Conservation (phyloP, 2,888 invertebrate species). For the Xestia c-nigrum region DNA sequence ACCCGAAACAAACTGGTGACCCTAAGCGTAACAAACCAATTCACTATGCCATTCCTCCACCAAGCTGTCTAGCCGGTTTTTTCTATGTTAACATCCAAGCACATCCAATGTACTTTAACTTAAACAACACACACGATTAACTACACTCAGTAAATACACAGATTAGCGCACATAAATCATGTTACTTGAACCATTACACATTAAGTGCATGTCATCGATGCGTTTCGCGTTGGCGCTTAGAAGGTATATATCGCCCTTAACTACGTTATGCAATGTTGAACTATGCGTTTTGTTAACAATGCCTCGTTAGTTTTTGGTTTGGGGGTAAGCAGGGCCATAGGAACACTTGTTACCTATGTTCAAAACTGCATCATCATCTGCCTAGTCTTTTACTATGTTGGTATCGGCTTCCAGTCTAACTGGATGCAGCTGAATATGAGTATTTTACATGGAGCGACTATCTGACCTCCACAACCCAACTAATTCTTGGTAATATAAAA, state of each 20-base stretch:
- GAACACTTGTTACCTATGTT: neutral
- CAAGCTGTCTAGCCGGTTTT: slow-evolving; percentile 12
- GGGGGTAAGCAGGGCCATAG: neutral
- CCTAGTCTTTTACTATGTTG: too few species aligned
- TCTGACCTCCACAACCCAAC: too few species aligned
- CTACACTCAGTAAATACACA: neutral
- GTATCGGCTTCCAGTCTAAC: too few species aligned
- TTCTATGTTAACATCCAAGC: neutral
- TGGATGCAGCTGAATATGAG: too few species aligned
- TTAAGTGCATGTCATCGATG: slow-evolving; percentile 64
- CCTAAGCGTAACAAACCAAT: slow-evolving; percentile 12
- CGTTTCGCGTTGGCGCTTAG: slow-evolving; percentile 54
- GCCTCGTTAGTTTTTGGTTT: neutral
- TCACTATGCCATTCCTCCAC: neutral
- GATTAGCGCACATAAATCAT: slow-evolving; percentile 31
- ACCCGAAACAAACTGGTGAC: slow-evolving; percentile 7
- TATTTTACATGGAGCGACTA: too few species aligned
- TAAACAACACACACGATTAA: slow-evolving; percentile 35
- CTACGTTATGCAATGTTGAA: slow-evolving; percentile 41
- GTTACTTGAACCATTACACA: slow-evolving; percentile 30
- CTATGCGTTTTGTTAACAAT: slow-evolving; percentile 32
- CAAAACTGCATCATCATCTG: neutral
- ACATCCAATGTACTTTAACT: slow-evolving; percentile 12
- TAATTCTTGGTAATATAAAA: too few species aligned
- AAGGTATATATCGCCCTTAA: slow-evolving; percentile 50